Conservation (phyloP, 2,888 invertebrate species). For the Ophonus ardosiacus region DNA sequence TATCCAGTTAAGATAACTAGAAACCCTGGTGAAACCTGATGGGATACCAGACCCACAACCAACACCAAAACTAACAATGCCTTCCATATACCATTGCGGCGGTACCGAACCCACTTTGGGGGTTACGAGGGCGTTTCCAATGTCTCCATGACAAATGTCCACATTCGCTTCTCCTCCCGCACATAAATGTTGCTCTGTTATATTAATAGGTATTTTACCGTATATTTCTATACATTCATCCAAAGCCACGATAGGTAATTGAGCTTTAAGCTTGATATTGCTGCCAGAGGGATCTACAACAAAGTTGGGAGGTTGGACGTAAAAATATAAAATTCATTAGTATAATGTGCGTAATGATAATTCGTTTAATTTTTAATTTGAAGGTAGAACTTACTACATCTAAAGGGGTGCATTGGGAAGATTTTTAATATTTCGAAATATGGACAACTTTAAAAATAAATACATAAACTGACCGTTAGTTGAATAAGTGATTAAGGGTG, state of each 20-base stretch:
- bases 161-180: slow-evolving; percentile 70
- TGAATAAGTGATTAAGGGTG: too few species aligned
- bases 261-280: background rate
- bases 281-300: too few species aligned
- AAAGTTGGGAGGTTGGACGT: too few species aligned
- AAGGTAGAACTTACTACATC: too few species aligned
- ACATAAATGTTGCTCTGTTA: slow-evolving; percentile 69
- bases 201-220: background rate
- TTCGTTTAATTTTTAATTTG: too few species aligned
- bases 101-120: background rate
- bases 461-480: too few species aligned
- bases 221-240: background rate
- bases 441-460: too few species aligned
- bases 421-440: too few species aligned
- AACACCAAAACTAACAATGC: slow-evolving; percentile 79
- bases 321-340: too few species aligned
- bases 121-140: slow-evolving; percentile 58
- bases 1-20: slow-evolving; percentile 67
- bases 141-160: slow-evolving; percentile 60
- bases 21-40: slow-evolving; percentile 78
- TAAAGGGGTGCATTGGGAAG: too few species aligned
- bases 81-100: slow-evolving; percentile 72
- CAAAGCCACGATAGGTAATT: background rate
- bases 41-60: slow-evolving; percentile 76
- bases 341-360: too few species aligned